Evolutionary conservation across 2,888 invertebrate genomes (phyloP), one percentile per base, ranked within the genome.

Genomic region (Spilarctia lutea): DNA sequence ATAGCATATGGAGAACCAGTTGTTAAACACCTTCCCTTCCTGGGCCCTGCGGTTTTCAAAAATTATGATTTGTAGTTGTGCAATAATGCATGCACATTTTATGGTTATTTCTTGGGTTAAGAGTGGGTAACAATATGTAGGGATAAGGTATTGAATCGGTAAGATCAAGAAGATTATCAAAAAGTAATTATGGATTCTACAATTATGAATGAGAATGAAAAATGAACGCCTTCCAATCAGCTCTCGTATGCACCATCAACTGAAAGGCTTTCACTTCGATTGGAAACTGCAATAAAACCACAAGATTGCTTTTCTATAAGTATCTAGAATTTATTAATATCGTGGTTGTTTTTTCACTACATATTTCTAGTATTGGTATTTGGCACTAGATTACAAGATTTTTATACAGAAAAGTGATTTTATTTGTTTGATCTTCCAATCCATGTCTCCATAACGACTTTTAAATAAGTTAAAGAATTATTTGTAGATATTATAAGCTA

Each of bases 21-120:
- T 0, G 91, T 94, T 7, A 92, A 91, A 72, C 81, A 90, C 35
- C 74, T 95, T 65, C 95, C 95, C 6, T 91, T 95, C 72, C 76
- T 95, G 42, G 94, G 94, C 0, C 27, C 83, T 1, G 89, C 88
- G 1, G 91, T 94, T 3, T 91, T 90, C 65, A 85, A 91, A 52
- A 77, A 86, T 20, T n/a, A 74, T 20, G 35, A 74, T 0, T 20
- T 67, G 18, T 2, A 65, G 65, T 65, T 33, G 16, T 18, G 4
- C 18, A 30, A 27, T 30, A 3, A n/a, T n/a, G n/a, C 33, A 30
- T 65, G 65, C 3, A 18, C 65, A 33, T n/a, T 56, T 0, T 20
- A 16, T 18, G 42, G 0, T 48, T 48, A 48, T 52, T 52, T 52
- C 10, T 20, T 24, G n/a, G 56, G 56, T 56, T n/a, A n/a, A n/a